Evolutionary conservation across 2,888 invertebrate species (phyloP).

Genomic region (Petrophora chlorosata): DNA sequence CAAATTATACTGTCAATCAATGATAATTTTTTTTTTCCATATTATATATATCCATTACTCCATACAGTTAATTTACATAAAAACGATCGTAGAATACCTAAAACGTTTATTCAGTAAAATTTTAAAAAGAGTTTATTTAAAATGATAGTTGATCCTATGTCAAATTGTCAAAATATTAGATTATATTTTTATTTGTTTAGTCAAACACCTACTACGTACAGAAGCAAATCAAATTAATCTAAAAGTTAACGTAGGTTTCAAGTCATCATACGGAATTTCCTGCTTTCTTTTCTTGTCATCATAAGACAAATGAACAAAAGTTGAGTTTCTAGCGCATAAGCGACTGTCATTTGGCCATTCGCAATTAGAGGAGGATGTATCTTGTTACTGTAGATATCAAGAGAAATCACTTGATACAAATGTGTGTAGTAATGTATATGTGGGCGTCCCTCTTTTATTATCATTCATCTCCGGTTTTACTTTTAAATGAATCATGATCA

Average conservation of each 20-base stretch:
- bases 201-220: no score
- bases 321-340: constrained; percentile 5
- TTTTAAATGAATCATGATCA: constrained; percentile 22
- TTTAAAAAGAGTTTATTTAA: no score
- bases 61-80: no score
- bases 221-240: no score
- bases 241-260: neutral
- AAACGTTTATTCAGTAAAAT: no score
- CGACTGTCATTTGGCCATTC: constrained; percentile 3
- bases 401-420: constrained; percentile 10
- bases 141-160: no score
- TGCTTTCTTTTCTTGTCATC: constrained; percentile 10
- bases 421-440: neutral
- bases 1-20: no score
- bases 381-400: constrained; percentile 9
- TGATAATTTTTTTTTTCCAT: no score
- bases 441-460: constrained; percentile 14
- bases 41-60: no score
- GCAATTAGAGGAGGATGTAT: neutral
- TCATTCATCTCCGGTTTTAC: constrained; percentile 16
- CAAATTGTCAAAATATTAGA: no score
- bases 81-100: no score
- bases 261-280: neutral
- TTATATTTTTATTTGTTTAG: no score
- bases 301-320: neutral